A percentile compares a stretch with the other conserved stretches of the same genome.
Conservation (phyloP, 2,797 vertebrate species). For the Limnodromus scolopaceus region DNA sequence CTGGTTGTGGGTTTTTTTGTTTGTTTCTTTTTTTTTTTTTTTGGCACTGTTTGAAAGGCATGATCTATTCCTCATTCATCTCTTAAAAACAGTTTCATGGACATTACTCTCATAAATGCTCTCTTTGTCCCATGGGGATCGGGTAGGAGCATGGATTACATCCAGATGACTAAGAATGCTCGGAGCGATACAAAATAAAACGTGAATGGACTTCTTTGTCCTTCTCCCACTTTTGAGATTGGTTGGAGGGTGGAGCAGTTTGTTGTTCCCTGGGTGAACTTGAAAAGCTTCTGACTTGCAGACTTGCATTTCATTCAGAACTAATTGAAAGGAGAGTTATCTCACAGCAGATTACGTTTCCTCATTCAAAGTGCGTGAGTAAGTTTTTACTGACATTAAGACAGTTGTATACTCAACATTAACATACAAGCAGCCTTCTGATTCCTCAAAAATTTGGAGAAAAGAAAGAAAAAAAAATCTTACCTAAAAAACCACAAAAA, state of each 20-base stretch:
- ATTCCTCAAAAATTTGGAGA: background rate
- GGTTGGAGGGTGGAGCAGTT: background rate
- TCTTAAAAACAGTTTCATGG: background rate
- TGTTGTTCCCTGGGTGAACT: background rate
- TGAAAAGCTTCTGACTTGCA: background rate
- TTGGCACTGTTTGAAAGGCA: background rate
- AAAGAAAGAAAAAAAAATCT: background rate
- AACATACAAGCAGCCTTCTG: background rate
- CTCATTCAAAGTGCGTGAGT: background rate
- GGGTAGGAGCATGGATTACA: background rate
- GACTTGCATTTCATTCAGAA: background rate
- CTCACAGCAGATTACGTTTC: background rate
- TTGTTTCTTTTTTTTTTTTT: no score
- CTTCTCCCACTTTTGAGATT: background rate
- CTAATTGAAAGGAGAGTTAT: background rate
- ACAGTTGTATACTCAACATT: background rate
- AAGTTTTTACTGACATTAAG: background rate
- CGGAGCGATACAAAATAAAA: background rate
- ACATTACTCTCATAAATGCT: background rate
- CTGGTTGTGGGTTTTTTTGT: no score
- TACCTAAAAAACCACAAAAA: background rate
- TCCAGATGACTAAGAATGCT: background rate
- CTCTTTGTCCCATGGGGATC: fast-evolving
- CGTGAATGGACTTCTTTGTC: background rate
- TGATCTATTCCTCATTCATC: background rate